Percentiles rank a stretch among this genome's conserved stretches.
These are phyloP conservation scores for Meles meles DNA, from an alignment of 2,113 vertebrate species.

Conservation along the genomic window DNA sequence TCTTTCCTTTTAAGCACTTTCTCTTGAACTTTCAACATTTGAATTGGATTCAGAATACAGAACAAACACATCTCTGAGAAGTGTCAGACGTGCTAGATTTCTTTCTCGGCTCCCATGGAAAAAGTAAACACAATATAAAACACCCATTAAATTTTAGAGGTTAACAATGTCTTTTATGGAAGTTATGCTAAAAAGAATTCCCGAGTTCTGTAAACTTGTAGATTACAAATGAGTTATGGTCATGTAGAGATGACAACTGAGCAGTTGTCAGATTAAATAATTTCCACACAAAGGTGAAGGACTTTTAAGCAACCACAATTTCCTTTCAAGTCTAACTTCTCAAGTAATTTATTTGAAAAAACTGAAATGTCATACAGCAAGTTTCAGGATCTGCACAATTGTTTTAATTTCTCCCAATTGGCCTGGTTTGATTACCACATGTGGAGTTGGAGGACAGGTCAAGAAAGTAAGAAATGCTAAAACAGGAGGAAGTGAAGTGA, in stretches of 20 bases:
- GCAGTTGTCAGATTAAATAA: background rate
- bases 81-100: conserved; percentile 55
- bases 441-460: background rate
- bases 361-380: background rate
- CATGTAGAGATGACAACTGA: background rate
- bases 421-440: background rate
- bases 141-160: background rate
- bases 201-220: conserved; percentile 23
- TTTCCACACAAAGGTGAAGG: background rate
- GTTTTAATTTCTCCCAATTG: background rate
- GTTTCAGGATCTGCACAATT: background rate
- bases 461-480: background rate
- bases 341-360: background rate
- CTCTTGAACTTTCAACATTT: conserved; percentile 48
- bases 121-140: conserved; percentile 59
- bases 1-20: conserved; percentile 38
- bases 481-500: background rate
- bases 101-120: conserved; percentile 23
- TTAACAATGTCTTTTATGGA: conserved; percentile 46
- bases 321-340: background rate
- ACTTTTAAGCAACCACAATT: background rate
- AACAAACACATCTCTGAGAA: conserved; percentile 46
- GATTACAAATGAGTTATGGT: background rate
- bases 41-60: conserved; percentile 42
- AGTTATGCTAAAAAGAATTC: conserved; percentile 32